phyloP scores from a whole-genome alignment of 2,888 invertebrate genomes.

The Leptopilina syphax region DNA sequence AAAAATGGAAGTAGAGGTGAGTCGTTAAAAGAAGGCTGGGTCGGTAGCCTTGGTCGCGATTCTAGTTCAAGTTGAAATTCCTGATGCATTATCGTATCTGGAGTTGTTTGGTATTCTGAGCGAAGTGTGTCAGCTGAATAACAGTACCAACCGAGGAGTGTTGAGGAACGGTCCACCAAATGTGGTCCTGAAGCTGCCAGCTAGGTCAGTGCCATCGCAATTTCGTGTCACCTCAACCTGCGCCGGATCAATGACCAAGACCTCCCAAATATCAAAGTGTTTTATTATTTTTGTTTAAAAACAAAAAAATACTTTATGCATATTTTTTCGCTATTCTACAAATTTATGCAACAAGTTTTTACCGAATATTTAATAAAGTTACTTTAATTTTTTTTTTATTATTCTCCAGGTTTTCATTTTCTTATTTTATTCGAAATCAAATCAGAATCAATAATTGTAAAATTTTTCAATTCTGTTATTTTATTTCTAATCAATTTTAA shows the following conservation, averaged over 20 bases:
- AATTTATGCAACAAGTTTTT: no score
- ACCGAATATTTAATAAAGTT: no score
- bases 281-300: no score
- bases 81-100: constrained; percentile 56
- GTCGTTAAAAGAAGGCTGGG: constrained; percentile 49
- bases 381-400: no score
- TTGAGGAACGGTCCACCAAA: constrained; percentile 60
- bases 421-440: no score
- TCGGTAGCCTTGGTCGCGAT: constrained; percentile 54
- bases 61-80: constrained; percentile 62
- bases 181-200: constrained; percentile 60
- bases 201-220: constrained; percentile 66
- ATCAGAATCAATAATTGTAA: no score
- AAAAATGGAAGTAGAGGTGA: constrained; percentile 47
- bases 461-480: no score
- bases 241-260: constrained; percentile 46
- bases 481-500: no score
- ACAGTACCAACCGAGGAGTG: constrained; percentile 64
- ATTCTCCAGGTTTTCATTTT: no score
- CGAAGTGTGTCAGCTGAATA: constrained; percentile 72
- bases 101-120: constrained; percentile 66
- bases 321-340: no score
- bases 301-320: no score
- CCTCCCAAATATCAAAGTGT: constrained; percentile 16
- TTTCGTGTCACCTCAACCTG: constrained; percentile 50